These are phyloP conservation scores for Ryuthela nishihirai DNA, from an alignment of 2,888 invertebrate genomes.

Conservation along the genomic window DNA sequence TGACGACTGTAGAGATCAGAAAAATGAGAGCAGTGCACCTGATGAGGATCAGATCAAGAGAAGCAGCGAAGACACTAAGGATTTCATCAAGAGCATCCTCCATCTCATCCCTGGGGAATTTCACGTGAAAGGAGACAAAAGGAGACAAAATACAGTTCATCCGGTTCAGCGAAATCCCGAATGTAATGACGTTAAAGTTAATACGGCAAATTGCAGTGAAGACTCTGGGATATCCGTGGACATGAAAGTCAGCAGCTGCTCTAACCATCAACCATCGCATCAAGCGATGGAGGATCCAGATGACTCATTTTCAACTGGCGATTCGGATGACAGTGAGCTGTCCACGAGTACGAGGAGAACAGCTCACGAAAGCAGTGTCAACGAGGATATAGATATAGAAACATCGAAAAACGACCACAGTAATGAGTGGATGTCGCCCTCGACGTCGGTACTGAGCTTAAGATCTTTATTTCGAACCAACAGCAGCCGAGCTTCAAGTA, in stretches of 20 bases:
- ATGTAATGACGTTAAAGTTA: not conserved
- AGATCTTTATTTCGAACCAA: conserved; percentile 8
- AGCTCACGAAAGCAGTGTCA: conserved; percentile 1
- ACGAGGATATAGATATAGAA: not conserved
- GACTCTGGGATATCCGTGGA: conserved; percentile 12
- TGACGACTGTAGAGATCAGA: no score
- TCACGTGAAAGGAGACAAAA: not conserved
- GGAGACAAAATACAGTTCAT: conserved; percentile 1
- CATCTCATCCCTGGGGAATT: not conserved
- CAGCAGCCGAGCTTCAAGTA: conserved; percentile 11
- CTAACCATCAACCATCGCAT: not conserved
- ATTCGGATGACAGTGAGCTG: conserved; percentile 12
- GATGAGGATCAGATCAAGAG: not conserved
- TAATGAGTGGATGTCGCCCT: conserved; percentile 2
- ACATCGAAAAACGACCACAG: not conserved
- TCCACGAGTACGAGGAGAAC: conserved; percentile 10
- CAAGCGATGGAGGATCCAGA: not conserved
- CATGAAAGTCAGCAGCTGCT: not conserved
- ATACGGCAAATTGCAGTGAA: conserved; percentile 2
- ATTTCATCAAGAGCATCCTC: not conserved
- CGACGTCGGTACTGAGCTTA: conserved; percentile 16
- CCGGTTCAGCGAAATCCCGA: not conserved
- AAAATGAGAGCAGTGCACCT: not conserved
- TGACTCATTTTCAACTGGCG: not conserved
- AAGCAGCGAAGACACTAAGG: not conserved